A percentile compares a stretch with the other conserved stretches of the same genome.
phyloP scores from a whole-genome alignment of 2,888 invertebrate species.

The Apamea monoglypha region DNA sequence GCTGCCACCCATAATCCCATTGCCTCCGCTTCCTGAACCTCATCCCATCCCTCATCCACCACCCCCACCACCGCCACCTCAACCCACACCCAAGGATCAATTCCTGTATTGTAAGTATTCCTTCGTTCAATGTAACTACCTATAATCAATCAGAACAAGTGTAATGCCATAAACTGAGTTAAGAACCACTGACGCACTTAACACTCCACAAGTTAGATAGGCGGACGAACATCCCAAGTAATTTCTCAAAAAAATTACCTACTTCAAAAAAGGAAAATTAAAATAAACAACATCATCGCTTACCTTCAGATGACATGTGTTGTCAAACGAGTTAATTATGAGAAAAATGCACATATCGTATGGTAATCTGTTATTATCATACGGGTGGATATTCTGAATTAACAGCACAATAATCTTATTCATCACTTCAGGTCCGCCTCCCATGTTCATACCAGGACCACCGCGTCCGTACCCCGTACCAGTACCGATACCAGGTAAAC shows the following conservation, averaged over 20 bases:
- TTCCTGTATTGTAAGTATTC: constrained; percentile 60
- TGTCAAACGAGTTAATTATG: neutral
- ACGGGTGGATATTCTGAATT: neutral
- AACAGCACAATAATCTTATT: constrained; percentile 7
- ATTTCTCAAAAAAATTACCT: neutral
- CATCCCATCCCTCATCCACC: constrained; percentile 32
- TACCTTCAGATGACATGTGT: neutral
- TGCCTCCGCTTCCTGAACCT: constrained; percentile 27
- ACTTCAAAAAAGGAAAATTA: neutral
- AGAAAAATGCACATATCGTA: neutral
- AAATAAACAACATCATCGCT: neutral
- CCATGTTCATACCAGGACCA: constrained; percentile 80
- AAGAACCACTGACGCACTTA: constrained; percentile 28
- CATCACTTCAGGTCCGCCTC: constrained; percentile 77
- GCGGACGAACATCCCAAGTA: neutral
- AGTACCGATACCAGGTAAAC: constrained; percentile 80
- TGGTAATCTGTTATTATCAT: neutral
- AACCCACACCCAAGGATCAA: constrained; percentile 24
- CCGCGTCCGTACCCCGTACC: constrained; percentile 83
- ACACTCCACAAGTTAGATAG: neutral
- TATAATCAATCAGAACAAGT: neutral
- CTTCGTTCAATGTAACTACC: neutral
- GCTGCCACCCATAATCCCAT: constrained; percentile 22
- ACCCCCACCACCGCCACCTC: constrained; percentile 26
- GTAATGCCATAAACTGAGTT: neutral